Conservation (phyloP, 2,797 vertebrate species). For the Sebastes iracundus region DNA sequence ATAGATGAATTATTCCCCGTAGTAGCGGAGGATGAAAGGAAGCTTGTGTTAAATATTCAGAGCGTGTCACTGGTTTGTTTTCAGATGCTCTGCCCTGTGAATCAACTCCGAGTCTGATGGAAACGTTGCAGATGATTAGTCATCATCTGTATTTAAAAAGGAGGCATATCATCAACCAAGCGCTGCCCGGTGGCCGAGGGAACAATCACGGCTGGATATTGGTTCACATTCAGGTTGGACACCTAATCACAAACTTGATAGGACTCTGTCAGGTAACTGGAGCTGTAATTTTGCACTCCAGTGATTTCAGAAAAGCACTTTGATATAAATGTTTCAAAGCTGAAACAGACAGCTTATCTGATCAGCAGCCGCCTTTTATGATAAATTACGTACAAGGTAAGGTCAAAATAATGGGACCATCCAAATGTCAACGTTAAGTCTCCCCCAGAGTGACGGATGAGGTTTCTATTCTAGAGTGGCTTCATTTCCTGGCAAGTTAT, state of each 20-base stretch:
- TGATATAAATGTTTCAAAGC: slow-evolving; percentile 70
- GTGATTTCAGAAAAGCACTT: slow-evolving; percentile 64
- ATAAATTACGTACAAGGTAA: slow-evolving; percentile 59
- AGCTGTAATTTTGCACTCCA: slow-evolving; percentile 73
- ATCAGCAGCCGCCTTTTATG: slow-evolving; percentile 50
- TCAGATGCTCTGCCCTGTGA: neutral
- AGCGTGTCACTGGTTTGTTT: slow-evolving; percentile 1
- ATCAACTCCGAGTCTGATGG: neutral
- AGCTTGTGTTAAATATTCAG: slow-evolving; percentile 9
- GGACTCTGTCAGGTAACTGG: slow-evolving; percentile 59
- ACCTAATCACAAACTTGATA: slow-evolving; percentile 68
- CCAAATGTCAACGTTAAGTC: slow-evolving; percentile 54
- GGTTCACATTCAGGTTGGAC: slow-evolving; percentile 53
- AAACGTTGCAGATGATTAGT: slow-evolving; percentile 41
- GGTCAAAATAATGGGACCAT: slow-evolving; percentile 63
- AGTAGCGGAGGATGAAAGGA: neutral
- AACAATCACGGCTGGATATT: slow-evolving; percentile 47
- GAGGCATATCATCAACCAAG: slow-evolving; percentile 26
- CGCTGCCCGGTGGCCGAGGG: slow-evolving; percentile 14
- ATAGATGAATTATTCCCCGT: neutral
- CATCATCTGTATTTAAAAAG: slow-evolving; percentile 56
- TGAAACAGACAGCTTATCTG: slow-evolving; percentile 62
- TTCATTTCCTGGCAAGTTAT: slow-evolving; percentile 57
- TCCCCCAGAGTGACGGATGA: slow-evolving; percentile 43
- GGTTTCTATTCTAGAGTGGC: slow-evolving; percentile 38